A percentile compares a stretch with the other conserved stretches of the same genome.
phyloP scores from a whole-genome alignment of 2,113 vertebrate species.

The Melanostigma gelatinosum region DNA sequence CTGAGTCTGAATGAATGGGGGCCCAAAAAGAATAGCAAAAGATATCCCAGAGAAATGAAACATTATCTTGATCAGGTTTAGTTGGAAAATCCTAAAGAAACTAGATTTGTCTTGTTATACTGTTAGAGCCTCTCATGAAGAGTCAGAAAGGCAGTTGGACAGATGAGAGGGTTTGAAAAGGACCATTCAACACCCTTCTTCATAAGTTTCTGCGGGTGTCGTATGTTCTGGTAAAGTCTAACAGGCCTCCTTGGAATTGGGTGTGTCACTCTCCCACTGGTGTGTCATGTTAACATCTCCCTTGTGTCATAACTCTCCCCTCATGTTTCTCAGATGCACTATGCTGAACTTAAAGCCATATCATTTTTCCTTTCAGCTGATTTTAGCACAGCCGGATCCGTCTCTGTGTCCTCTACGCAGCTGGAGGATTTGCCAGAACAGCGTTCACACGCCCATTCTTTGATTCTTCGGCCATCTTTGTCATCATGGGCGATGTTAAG shows the following conservation, averaged over 20 bases:
- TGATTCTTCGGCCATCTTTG: slow-evolving; percentile 54
- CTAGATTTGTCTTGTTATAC: background rate
- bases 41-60: background rate
- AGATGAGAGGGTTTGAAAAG: slow-evolving; percentile 6
- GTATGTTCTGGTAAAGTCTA: slow-evolving; percentile 58
- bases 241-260: slow-evolving; percentile 71
- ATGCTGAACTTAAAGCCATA: slow-evolving; percentile 30
- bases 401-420: slow-evolving; percentile 14
- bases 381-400: slow-evolving; percentile 23
- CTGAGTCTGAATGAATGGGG: background rate
- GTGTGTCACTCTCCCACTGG: slow-evolving; percentile 73
- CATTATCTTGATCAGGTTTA: background rate
- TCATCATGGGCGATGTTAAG: slow-evolving; percentile 47
- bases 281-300: slow-evolving; percentile 74
- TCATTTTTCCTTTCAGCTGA: slow-evolving; percentile 23
- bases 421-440: slow-evolving; percentile 40
- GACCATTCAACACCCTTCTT: slow-evolving; percentile 31
- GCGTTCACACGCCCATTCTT: slow-evolving; percentile 53
- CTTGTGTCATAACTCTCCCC: slow-evolving; percentile 67
- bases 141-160: background rate
- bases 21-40: background rate
- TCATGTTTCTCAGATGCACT: slow-evolving; percentile 53
- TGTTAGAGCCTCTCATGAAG: background rate
- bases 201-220: slow-evolving; percentile 49
- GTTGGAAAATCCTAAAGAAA: background rate